Percentiles rank a stretch among this genome's conserved stretches.
phyloP scores from a whole-genome alignment of 2,113 vertebrate species.

The Platysternon megacephalum region DNA sequence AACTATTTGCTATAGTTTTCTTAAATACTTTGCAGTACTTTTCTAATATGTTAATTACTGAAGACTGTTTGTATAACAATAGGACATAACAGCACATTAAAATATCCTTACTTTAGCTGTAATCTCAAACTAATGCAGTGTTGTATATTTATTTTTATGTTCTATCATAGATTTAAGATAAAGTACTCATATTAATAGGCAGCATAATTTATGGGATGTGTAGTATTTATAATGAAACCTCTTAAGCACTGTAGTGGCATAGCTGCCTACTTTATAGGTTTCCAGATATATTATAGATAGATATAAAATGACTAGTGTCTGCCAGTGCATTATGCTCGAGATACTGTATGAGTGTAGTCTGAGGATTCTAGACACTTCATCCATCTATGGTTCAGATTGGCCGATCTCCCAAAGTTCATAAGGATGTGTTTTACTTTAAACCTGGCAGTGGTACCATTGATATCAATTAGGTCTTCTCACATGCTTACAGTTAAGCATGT shows the following conservation, averaged over 20 bases:
- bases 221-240: not conserved
- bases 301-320: not conserved
- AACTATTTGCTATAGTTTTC: conserved; percentile 14
- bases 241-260: not conserved
- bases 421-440: not conserved
- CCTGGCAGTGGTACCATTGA: fast-evolving
- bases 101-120: not conserved
- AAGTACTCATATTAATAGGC: not conserved
- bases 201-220: not conserved
- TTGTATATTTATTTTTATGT: fast-evolving
- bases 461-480: not conserved
- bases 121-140: not conserved
- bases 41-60: not conserved
- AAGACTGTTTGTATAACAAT: not conserved
- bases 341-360: not conserved
- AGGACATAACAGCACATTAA: not conserved
- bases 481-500: not conserved
- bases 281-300: not conserved
- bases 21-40: not conserved
- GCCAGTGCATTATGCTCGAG: not conserved
- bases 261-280: not conserved
- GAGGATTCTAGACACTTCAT: not conserved
- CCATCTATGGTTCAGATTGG: not conserved
- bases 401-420: not conserved
- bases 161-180: not conserved